Percentiles rank a stretch among this genome's conserved stretches.
Conservation (phyloP, 1,140 invertebrate species). For the Drosophila lini region DNA sequence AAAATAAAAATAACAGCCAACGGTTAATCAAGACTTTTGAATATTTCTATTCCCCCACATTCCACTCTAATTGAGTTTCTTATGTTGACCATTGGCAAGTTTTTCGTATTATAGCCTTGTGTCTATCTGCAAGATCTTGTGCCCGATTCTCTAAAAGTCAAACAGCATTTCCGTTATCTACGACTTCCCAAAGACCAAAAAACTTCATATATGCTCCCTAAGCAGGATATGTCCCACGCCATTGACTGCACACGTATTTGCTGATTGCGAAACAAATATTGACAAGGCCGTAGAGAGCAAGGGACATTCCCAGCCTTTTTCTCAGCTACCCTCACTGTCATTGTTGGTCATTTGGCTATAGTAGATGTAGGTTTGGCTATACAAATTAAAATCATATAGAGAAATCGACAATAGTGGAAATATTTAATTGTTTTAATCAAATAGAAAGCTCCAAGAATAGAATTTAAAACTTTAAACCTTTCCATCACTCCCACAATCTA, state of each 20-base stretch:
- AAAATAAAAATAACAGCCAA: constrained; percentile 4
- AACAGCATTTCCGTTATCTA: constrained; percentile 63
- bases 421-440: background rate
- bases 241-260: constrained; percentile 66
- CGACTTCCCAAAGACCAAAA: constrained; percentile 10
- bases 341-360: constrained; percentile 15
- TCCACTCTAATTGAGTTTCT: constrained; percentile 49
- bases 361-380: background rate
- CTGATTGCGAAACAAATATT: constrained; percentile 80
- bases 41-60: background rate
- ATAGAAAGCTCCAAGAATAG: background rate
- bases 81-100: background rate
- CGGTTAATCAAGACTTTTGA: background rate
- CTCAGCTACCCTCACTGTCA: constrained; percentile 2
- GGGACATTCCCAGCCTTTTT: constrained; percentile 20
- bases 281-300: constrained; percentile 51
- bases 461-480: background rate
- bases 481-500: background rate
- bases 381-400: background rate
- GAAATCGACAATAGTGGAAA: background rate
- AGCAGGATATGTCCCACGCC: constrained; percentile 31
- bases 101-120: background rate
- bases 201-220: constrained; percentile 34
- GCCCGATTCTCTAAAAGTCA: constrained; percentile 34
- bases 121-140: constrained; percentile 27